These are phyloP conservation scores for Cataglyphis cursor DNA, from an alignment of 2,888 invertebrate genomes.

Conservation along the genomic window DNA sequence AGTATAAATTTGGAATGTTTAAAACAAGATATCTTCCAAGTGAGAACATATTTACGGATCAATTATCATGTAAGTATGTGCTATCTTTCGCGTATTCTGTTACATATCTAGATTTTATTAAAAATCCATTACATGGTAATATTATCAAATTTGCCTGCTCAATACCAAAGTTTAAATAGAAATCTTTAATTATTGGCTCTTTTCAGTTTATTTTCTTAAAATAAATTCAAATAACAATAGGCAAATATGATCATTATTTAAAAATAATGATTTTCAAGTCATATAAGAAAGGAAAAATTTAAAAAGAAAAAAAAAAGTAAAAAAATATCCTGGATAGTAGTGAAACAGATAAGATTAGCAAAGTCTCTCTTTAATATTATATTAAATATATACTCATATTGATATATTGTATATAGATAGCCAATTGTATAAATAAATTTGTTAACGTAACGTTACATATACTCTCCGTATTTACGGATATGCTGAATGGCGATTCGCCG, in stretches of 20 bases:
- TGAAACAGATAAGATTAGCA: conserved; percentile 47
- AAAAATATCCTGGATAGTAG: conserved; percentile 62
- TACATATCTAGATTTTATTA: conserved; percentile 16
- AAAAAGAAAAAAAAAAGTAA: conserved; percentile 18
- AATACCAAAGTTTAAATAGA: background rate
- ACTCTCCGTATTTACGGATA: conserved; percentile 62
- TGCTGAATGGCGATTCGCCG: background rate
- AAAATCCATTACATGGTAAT: conserved; percentile 5
- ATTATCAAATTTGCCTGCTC: conserved; percentile 6
- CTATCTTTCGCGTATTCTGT: background rate
- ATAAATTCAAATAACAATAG: background rate
- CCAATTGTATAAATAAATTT: conserved; percentile 77
- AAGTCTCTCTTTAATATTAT: conserved; percentile 61
- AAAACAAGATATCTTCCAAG: background rate
- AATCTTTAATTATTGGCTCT: background rate
- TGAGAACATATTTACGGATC: conserved; percentile 1
- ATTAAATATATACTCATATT: conserved; percentile 71
- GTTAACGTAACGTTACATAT: conserved; percentile 70
- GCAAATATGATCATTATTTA: background rate
- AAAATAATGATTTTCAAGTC: conserved; percentile 20
- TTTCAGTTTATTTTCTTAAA: background rate
- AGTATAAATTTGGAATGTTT: conserved; percentile 23
- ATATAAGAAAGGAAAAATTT: conserved; percentile 7
- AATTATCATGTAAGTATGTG: conserved; percentile 28
- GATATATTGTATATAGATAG: conserved; percentile 78